A percentile compares a stretch with the other conserved stretches of the same genome.
These are phyloP conservation scores for Pocillopora meandrina DNA, from an alignment of 92 coral and sea anemone species.

Conservation along the genomic window DNA sequence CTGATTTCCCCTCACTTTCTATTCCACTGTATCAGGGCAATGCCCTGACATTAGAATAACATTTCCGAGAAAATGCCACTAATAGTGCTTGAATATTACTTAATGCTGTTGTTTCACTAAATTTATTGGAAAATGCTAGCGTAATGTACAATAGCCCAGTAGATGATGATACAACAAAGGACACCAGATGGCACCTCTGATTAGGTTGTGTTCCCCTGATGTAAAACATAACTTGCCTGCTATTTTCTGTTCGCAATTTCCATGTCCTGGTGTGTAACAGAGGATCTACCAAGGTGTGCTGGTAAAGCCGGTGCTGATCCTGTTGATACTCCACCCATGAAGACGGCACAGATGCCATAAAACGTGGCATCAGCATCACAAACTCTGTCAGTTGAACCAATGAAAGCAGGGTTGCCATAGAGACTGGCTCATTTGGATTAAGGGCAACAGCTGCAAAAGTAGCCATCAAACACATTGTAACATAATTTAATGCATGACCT, in stretches of 20 bases:
- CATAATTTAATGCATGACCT: neutral
- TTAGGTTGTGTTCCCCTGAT: neutral
- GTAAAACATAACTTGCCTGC: constrained; percentile 57
- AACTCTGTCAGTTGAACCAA: constrained; percentile 86
- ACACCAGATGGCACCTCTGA: no score
- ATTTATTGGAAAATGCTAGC: no score
- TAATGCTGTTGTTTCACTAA: no score
- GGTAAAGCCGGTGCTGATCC: constrained; percentile 96
- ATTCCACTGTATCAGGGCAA: no score
- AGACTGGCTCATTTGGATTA: constrained; percentile 33
- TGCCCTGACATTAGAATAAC: no score
- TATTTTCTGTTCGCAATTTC: constrained; percentile 78
- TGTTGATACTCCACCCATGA: constrained; percentile 96
- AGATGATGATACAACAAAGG: no score
- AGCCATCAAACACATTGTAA: neutral
- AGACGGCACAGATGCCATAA: constrained; percentile 89
- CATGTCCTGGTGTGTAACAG: constrained; percentile 94
- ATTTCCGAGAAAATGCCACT: no score
- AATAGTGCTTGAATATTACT: no score
- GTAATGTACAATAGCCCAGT: no score
- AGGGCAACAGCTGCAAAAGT: constrained; percentile 24
- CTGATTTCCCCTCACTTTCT: no score
- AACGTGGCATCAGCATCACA: constrained; percentile 91
- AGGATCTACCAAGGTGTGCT: constrained; percentile 86
- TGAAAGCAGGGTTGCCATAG: constrained; percentile 57